Conservation (phyloP, 2,113 vertebrate genomes). For the Verasper variegatus region DNA sequence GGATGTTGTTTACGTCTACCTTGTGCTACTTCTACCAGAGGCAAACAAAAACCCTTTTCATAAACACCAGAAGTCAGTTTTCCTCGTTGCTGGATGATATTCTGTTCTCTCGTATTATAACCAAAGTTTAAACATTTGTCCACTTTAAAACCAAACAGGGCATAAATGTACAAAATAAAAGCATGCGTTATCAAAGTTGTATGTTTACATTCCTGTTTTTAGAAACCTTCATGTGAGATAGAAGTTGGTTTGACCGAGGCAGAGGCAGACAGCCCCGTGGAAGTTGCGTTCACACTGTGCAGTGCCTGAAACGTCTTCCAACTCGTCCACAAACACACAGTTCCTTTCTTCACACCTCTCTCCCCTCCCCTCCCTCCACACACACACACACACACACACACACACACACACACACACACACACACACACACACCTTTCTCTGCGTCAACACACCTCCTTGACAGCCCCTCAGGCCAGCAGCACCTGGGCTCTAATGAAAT, state of each 20-base stretch:
- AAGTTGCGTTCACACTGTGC: slow-evolving; percentile 23
- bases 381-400: slow-evolving; percentile 36
- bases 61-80: slow-evolving; percentile 24
- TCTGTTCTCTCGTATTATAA: slow-evolving; percentile 13
- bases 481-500: slow-evolving; percentile 75
- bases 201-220: slow-evolving; percentile 21
- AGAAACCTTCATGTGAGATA: slow-evolving; percentile 4
- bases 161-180: slow-evolving; percentile 6
- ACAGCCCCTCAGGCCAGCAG: slow-evolving; percentile 63
- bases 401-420: neutral
- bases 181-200: slow-evolving; percentile 3
- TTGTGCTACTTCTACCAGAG: slow-evolving; percentile 29
- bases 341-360: slow-evolving; percentile 37
- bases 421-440: slow-evolving; percentile 38
- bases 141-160: slow-evolving; percentile 31
- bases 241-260: slow-evolving; percentile 10
- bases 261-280: neutral
- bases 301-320: slow-evolving; percentile 22
- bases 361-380: slow-evolving; percentile 16
- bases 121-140: neutral
- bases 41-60: slow-evolving; percentile 65
- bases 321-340: slow-evolving; percentile 29
- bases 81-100: neutral
- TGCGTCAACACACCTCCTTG: slow-evolving; percentile 60
- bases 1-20: slow-evolving; percentile 54